These are phyloP conservation scores for Tolmerus cingulatus DNA, from an alignment of 2,888 invertebrate species.

Conservation along the genomic window DNA sequence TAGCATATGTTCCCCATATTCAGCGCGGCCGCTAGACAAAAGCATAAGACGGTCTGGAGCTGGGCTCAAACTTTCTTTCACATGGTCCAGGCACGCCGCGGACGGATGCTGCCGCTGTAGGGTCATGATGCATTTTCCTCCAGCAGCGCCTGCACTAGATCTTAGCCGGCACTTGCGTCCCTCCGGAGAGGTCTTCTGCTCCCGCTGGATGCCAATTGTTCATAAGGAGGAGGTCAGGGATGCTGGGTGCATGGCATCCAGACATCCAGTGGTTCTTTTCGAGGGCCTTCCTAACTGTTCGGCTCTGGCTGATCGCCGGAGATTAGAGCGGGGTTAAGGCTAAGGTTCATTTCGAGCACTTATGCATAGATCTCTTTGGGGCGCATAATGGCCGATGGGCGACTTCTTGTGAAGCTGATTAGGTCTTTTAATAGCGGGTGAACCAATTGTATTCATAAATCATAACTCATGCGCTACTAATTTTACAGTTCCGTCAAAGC, in stretches of 20 bases:
- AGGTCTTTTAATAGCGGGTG: not conserved
- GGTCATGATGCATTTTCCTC: constrained; percentile 32
- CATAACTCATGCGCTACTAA: not conserved
- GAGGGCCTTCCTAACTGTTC: not conserved
- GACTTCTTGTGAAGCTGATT: not conserved
- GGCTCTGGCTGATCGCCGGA: not conserved
- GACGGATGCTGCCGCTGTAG: not conserved
- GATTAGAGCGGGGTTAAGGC: not conserved
- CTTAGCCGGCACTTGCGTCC: not conserved
- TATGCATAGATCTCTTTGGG: not conserved
- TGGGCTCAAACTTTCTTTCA: constrained; percentile 25
- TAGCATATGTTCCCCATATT: constrained; percentile 34
- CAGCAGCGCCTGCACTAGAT: too few relatives aligned
- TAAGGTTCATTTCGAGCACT: not conserved
- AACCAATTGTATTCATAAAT: not conserved
- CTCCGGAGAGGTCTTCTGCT: not conserved
- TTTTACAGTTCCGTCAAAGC: not conserved
- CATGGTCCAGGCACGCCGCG: not conserved
- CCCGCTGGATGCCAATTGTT: not conserved
- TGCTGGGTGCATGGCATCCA: not conserved
- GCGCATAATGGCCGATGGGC: not conserved
- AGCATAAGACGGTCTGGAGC: constrained; percentile 9
- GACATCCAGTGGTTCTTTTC: not conserved
- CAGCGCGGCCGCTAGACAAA: not conserved
- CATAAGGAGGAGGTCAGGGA: constrained; percentile 5